phyloP scores from a whole-genome alignment of 2,113 vertebrate genomes.

The Gavialis gangeticus region DNA sequence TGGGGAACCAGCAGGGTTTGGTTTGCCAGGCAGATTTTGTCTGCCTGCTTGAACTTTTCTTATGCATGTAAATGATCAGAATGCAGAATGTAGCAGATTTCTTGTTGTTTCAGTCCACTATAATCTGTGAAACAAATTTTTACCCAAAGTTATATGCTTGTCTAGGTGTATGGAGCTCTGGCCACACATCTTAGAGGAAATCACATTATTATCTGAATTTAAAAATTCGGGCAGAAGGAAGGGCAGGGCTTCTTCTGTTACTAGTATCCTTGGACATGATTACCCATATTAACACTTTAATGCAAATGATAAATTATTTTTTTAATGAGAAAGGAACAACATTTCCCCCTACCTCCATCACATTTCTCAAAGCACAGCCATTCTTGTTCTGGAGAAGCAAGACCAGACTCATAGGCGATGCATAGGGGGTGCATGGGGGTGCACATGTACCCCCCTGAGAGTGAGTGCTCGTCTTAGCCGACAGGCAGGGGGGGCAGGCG shows the following conservation, averaged over 20 bases:
- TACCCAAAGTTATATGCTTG: conserved; percentile 68
- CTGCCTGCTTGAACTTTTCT: conserved; percentile 83
- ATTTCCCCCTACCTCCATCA: background rate
- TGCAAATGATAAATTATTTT: conserved; percentile 25
- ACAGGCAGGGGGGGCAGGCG: too few species aligned
- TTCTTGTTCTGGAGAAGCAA: background rate
- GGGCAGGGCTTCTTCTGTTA: conserved; percentile 33
- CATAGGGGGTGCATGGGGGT: too few species aligned
- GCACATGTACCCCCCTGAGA: too few species aligned
- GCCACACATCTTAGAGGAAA: background rate
- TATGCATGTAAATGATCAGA: conserved; percentile 86
- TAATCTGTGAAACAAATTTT: conserved; percentile 85
- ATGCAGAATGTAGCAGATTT: conserved; percentile 87
- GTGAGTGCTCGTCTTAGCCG: too few species aligned
- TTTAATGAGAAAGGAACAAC: background rate
- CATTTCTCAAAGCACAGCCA: background rate
- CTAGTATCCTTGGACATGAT: background rate
- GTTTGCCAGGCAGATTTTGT: conserved; percentile 82
- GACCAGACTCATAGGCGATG: background rate
- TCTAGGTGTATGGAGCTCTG: conserved; percentile 32
- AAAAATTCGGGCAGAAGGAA: background rate
- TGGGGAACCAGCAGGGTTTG: background rate
- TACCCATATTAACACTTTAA: conserved; percentile 23
- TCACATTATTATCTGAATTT: conserved; percentile 33
- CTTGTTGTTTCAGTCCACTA: conserved; percentile 84